Evolutionary conservation across 2,888 invertebrate genomes (phyloP), one percentile per base, ranked within the genome.

Genomic region (Thera obeliscata): DNA sequence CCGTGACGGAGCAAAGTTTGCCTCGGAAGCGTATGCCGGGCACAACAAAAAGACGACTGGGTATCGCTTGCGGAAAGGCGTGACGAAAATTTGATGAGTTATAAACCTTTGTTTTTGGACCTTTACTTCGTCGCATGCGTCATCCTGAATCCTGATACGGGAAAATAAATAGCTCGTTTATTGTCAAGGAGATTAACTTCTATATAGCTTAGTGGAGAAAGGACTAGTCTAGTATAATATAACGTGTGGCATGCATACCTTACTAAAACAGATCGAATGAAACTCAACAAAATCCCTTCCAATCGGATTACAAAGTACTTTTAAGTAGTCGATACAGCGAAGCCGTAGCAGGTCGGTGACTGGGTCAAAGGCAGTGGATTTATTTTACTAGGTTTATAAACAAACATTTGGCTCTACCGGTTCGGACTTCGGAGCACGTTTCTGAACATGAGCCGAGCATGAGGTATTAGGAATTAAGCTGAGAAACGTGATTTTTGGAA

Each of bases 361-460:
- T 86, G 78, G 87, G 86, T 85, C 85, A 86, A 83, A 84, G 82
- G 77, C 80, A 79, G 75, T 74, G 74, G 78, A 77, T 81, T 81
- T 76, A 79, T 78, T 75, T 73, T 69, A 71, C 69, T 73, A 61
- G 70, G 72, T 73, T 72, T 72, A 56, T 61, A 67, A 73, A 68
- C 70, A 69, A 64, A 62, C 57, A 66, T 50, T 69, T 64, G 59
- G 64, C 22, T 66, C 35, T 67, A 68, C 69, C 63, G 50, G 60
- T 63, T 60, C 35, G 52, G 41, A 56, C 56, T 61, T 60, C 35
- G 48, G 41, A 56, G 54, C 67, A 60, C 61, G 70, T 65, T 70
- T 67, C 22, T 55, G 54, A 63, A 54, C 60, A 60, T 60, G 60
- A 48, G 41, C 41, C 50, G 41, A 35, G 49, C 35, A 54, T 56